These are phyloP conservation scores for Meandrusa payeni DNA, from an alignment of 2,888 invertebrate species.

Conservation along the genomic window DNA sequence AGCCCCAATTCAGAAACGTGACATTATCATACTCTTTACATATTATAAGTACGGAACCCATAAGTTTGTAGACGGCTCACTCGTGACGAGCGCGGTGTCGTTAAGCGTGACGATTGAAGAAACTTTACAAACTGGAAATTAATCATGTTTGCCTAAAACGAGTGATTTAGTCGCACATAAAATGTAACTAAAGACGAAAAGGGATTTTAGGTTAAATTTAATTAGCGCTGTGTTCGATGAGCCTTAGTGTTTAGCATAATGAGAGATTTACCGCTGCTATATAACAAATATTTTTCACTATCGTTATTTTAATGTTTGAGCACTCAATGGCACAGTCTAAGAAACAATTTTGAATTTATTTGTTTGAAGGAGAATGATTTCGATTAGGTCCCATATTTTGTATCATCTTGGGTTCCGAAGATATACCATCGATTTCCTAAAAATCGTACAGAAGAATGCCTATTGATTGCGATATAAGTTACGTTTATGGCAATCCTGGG, in stretches of 20 bases:
- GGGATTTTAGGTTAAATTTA: slow-evolving; percentile 11
- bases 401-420: too few relatives aligned
- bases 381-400: too few relatives aligned
- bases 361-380: too few relatives aligned
- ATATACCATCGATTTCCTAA: too few relatives aligned
- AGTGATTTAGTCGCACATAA: slow-evolving; percentile 23
- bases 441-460: too few relatives aligned
- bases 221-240: slow-evolving; percentile 9
- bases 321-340: too few relatives aligned
- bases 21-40: too few relatives aligned
- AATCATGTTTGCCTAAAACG: slow-evolving; percentile 18
- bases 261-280: slow-evolving; percentile 7
- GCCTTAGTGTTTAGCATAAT: slow-evolving; percentile 6
- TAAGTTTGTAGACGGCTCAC: neutral
- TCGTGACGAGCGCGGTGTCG: slow-evolving; percentile 1
- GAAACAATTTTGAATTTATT: too few relatives aligned
- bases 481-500: too few relatives aligned
- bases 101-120: slow-evolving; percentile 8
- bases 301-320: too few relatives aligned
- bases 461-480: too few relatives aligned
- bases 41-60: slow-evolving; percentile 18
- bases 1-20: too few relatives aligned
- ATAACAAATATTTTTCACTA: slow-evolving; percentile 2
- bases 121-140: slow-evolving; percentile 12
- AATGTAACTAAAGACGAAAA: slow-evolving; percentile 6